Conservation (phyloP, 2,888 invertebrate species). For the Coleophora flavipennella region DNA sequence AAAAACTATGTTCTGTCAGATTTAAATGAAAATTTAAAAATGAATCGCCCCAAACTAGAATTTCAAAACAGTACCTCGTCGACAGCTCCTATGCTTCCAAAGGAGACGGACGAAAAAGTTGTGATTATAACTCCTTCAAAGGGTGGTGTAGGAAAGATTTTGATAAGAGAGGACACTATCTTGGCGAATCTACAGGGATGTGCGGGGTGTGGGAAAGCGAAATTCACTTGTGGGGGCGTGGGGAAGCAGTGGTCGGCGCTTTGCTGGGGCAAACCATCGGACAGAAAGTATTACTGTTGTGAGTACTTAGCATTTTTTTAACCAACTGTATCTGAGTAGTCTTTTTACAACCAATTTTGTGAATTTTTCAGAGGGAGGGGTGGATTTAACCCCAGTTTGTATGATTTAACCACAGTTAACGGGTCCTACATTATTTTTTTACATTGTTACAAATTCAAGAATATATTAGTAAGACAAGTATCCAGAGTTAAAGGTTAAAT, state of each 20-base stretch:
- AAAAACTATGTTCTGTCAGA: background rate
- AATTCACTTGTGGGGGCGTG: constrained; percentile 49
- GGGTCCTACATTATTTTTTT: too few relatives aligned
- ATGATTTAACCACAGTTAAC: too few relatives aligned
- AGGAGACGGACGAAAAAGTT: constrained; percentile 33
- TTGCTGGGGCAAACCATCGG: constrained; percentile 56
- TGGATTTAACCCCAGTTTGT: too few relatives aligned
- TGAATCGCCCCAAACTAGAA: constrained; percentile 30
- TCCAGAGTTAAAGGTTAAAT: too few relatives aligned
- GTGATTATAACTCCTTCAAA: constrained; percentile 28
- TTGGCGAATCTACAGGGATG: constrained; percentile 47
- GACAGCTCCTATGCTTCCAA: constrained; percentile 29
- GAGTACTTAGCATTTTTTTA: too few relatives aligned
- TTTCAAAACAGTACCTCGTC: constrained; percentile 27
- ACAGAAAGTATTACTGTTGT: constrained; percentile 55
- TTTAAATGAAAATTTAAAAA: constrained; percentile 14
- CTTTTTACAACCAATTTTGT: too few relatives aligned
- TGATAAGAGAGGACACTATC: constrained; percentile 58
- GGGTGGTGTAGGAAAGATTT: constrained; percentile 37
- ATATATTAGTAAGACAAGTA: too few relatives aligned
- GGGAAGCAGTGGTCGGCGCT: constrained; percentile 53
- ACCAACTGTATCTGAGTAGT: too few relatives aligned
- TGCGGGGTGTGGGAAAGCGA: constrained; percentile 46
- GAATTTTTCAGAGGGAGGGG: too few relatives aligned
- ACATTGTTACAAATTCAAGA: too few relatives aligned